Evolutionary conservation across 2,113 vertebrate species (phyloP), one percentile per base, ranked within the genome.

Genomic region (Albula glossodonta): DNA sequence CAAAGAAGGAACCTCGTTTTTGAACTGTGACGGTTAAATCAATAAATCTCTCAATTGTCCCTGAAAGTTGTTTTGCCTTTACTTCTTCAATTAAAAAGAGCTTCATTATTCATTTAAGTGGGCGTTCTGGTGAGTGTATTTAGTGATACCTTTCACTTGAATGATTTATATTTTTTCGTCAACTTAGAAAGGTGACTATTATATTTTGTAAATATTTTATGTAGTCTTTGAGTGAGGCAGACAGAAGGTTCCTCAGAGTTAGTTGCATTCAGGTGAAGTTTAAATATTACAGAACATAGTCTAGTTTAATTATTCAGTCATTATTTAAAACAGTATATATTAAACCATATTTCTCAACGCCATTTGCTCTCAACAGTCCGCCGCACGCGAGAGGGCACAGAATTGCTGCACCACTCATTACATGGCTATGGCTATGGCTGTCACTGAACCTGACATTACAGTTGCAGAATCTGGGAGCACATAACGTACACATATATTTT

Each of bases 371-470:
- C 22, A 66, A 70, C 63, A 17, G 22, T 5, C n/a, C 8, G 6
- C 57, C 6, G 22, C 22, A 66, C 19, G n/a, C 19, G 81, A 25
- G 17, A 85, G 13, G 19, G 83, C 80, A 88, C 53, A 87, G 49
- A n/a, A 8, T 70, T 4, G 63, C 7, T n/a, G 8, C 63, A 22
- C 4, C 22, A n/a, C 22, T n/a, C 25, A 74, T 31, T 8, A 25
- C 31, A 41, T 41, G 31, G 31, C 31, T 41, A 41, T 41, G 31
- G 31, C 31, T 41, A 41, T 41, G 31, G 70, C 3, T 74, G 31
- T 74, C 10, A 74, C n/a, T 31, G n/a, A 22, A 74, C 25, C 2
- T 74, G 70, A 74, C 6, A 56, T 56, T 56, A 56, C 31, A 41
- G 31, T 56, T 1, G 53, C 53, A n/a, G 25, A 22, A 74, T n/a